Conservation (phyloP, 2,888 invertebrate genomes). For the Melipona bicolor region DNA sequence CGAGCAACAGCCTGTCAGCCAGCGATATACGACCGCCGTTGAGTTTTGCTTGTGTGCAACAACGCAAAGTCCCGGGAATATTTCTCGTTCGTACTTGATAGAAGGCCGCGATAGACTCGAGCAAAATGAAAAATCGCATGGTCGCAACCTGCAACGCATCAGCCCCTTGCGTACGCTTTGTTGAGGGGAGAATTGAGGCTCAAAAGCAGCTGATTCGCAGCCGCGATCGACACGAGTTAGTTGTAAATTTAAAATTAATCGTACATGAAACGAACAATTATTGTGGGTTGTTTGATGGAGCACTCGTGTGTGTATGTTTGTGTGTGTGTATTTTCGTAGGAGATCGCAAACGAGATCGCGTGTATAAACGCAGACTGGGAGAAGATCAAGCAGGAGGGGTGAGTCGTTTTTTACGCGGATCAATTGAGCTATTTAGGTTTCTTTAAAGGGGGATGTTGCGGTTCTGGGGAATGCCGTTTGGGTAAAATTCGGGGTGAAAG, state of each 20-base stretch:
- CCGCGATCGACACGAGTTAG: neutral
- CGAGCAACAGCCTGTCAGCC: conserved; percentile 40
- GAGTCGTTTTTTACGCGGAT: neutral
- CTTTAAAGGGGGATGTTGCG: neutral
- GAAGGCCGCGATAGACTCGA: conserved; percentile 43
- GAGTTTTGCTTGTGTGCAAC: conserved; percentile 55
- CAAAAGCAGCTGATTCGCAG: conserved; percentile 23
- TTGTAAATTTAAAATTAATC: conserved; percentile 40
- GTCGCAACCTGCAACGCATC: neutral
- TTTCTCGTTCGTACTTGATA: conserved; percentile 48
- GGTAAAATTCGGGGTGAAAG: neutral
- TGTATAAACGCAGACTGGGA: neutral
- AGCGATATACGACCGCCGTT: conserved; percentile 56
- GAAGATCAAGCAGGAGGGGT: neutral
- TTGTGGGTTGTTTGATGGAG: neutral
- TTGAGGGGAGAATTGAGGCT: neutral
- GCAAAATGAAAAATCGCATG: conserved; percentile 49
- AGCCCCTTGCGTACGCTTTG: conserved; percentile 3
- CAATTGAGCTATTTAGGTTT: conserved; percentile 11
- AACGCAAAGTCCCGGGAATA: conserved; percentile 56
- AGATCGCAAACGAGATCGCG: neutral
- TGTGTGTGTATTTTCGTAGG: neutral
- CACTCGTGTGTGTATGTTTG: neutral
- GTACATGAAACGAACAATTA: conserved; percentile 24
- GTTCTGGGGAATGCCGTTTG: too few species aligned